Base-by-base conservation (phyloP, 2,797 vertebrate species). In the Petrocephalus sullivani region DNA sequence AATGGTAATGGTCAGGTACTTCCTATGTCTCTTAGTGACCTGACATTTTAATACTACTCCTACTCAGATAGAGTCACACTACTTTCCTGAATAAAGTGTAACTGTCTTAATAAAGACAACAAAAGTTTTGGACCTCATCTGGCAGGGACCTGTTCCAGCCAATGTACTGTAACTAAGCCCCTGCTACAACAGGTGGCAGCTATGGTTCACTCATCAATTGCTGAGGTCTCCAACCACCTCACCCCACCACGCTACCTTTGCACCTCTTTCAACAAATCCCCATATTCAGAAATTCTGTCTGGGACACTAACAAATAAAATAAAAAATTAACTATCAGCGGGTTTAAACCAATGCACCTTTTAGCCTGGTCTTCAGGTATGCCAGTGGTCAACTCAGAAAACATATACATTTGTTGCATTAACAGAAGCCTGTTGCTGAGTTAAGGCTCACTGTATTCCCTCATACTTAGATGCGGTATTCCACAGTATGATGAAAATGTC, bases 401-500 rank as follows among this genome's bases (percentile, higher is more conserved):
- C 7, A 4, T 49, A 9, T 10, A 81, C 28, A 81, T 81, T n/a
- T 21, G 75, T 81, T 49, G 19, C 75, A 81, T 10, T 46, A 19
- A 7, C 75, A 8, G 41, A n/a, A n/a, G 41, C 7, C 46, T 46
- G 41, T 37, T 78, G 16, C n/a, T 49, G 19, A 81, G 75, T 81
- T 81, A 81, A 49, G 16, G 75, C 19, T 49, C 75, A 4, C 75
- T 81, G 41, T 10, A 10, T 81, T 49, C 75, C 41, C 37, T 49
- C 75, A 81, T 49, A 81, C 41, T 81, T 3, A 9, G 19, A 19
- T 81, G 19, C 21, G 33, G 49, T n/a, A 49, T 21, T 81, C 37
- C 41, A 78, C 37, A 49, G 75, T 10, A 81, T 81, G 75, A 81
- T 81, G 75, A 81, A 81, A 81, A 46, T 81, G 75, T 81, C 75